phyloP scores from a whole-genome alignment of 2,797 vertebrate species.

The Leptoclinus maculatus region DNA sequence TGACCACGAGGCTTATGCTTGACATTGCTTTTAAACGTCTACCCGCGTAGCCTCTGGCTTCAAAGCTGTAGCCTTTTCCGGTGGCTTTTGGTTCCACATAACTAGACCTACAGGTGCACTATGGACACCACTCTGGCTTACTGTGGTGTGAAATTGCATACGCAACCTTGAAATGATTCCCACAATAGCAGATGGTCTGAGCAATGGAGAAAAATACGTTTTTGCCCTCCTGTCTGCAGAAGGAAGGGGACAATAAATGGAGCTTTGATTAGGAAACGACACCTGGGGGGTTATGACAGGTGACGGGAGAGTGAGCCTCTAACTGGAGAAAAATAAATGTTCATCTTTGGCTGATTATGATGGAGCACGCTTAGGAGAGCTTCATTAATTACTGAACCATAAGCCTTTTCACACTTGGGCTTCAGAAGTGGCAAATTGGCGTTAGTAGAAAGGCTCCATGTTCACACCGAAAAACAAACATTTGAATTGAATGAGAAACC shows the following conservation, averaged over 20 bases:
- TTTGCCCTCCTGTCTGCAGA: conserved; percentile 57
- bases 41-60: conserved; percentile 40
- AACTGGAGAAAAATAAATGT: conserved; percentile 33
- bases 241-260: conserved; percentile 74
- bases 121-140: conserved; percentile 69
- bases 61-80: conserved; percentile 54
- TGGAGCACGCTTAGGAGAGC: background rate
- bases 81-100: conserved; percentile 70
- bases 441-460: background rate
- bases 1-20: conserved; percentile 42
- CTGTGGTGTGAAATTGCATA: conserved; percentile 83
- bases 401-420: background rate
- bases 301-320: conserved; percentile 34
- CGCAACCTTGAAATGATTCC: conserved; percentile 82
- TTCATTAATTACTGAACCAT: conserved; percentile 27
- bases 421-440: background rate
- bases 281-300: conserved; percentile 52
- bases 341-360: conserved; percentile 42
- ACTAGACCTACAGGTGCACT: conserved; percentile 68
- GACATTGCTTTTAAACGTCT: conserved; percentile 51
- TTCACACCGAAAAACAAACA: background rate
- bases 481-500: background rate
- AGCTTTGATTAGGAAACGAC: conserved; percentile 71
- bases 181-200: conserved; percentile 78
- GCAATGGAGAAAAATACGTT: conserved; percentile 69